Percentiles rank a stretch among this genome's conserved stretches.
Conservation (phyloP, 1,140 invertebrate species). For the Drosophila ananassae region DNA sequence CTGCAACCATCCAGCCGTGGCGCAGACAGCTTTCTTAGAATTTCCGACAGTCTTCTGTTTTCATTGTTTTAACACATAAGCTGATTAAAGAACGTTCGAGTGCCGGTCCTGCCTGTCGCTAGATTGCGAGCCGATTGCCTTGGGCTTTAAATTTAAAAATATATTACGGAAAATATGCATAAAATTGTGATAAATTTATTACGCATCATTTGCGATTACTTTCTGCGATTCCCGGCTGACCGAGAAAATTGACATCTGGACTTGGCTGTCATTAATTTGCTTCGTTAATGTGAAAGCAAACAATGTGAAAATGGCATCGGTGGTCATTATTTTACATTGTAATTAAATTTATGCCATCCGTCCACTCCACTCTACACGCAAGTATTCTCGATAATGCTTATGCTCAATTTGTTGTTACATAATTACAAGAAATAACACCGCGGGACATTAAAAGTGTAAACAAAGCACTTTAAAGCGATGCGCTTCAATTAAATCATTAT, state of each 20-base stretch:
- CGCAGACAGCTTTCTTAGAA: constrained; percentile 18
- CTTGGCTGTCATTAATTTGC: constrained; percentile 50
- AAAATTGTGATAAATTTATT: constrained; percentile 29
- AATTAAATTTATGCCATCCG: constrained; percentile 50
- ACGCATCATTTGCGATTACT: constrained; percentile 19
- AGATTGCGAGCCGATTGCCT: not conserved
- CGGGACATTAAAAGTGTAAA: constrained; percentile 32
- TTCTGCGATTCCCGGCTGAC: constrained; percentile 27
- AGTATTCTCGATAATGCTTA: constrained; percentile 42
- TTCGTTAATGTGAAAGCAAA: constrained; percentile 47
- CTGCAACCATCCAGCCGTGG: not conserved
- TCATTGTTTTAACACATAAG: constrained; percentile 17
- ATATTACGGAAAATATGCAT: constrained; percentile 20
- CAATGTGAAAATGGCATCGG: constrained; percentile 37
- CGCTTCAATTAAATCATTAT: constrained; percentile 7
- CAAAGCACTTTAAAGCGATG: constrained; percentile 9
- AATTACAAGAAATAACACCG: constrained; percentile 60
- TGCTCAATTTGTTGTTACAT: constrained; percentile 62
- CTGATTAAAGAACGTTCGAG: constrained; percentile 12
- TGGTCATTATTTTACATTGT: constrained; percentile 54
- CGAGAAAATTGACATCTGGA: constrained; percentile 47
- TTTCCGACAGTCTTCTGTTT: constrained; percentile 6
- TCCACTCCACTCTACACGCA: constrained; percentile 2
- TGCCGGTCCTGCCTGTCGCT: too few species aligned
- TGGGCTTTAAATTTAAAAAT: constrained; percentile 19